These are phyloP conservation scores for Panulirus ornatus DNA, from an alignment of 1,140 invertebrate species.

Conservation along the genomic window DNA sequence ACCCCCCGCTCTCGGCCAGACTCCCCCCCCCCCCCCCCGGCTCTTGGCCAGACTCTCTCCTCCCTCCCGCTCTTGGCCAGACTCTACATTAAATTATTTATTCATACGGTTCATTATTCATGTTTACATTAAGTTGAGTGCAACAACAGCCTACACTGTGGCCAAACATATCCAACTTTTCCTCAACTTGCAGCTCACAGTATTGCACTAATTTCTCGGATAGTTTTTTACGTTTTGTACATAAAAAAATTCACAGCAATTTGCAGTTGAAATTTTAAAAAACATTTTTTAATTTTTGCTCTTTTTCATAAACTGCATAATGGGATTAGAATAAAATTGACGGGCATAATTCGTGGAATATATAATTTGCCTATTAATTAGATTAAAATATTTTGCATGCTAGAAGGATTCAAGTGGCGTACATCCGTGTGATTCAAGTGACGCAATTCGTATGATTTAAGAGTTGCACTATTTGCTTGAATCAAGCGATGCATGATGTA, in stretches of 20 bases:
- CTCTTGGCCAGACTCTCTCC: neutral
- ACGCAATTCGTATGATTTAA: no score
- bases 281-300: neutral
- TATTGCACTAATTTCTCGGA: neutral
- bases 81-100: slow-evolving; percentile 19
- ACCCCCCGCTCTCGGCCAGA: no score
- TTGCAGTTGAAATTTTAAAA: neutral
- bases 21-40: neutral
- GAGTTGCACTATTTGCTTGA: no score
- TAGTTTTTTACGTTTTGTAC: neutral
- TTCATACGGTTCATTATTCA: slow-evolving; percentile 17
- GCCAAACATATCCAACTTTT: neutral
- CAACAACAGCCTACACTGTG: neutral
- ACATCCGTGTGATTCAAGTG: no score
- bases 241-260: neutral
- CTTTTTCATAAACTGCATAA: neutral
- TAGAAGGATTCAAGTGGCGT: no score
- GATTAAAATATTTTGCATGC: no score
- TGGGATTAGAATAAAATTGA: neutral
- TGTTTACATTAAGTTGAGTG: slow-evolving; percentile 16
- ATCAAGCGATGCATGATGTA: no score
- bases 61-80: neutral
- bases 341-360: neutral
- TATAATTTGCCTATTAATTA: neutral
- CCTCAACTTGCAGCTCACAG: neutral